phyloP scores from a whole-genome alignment of 2,797 vertebrate species.

The Syngnathus acus region DNA sequence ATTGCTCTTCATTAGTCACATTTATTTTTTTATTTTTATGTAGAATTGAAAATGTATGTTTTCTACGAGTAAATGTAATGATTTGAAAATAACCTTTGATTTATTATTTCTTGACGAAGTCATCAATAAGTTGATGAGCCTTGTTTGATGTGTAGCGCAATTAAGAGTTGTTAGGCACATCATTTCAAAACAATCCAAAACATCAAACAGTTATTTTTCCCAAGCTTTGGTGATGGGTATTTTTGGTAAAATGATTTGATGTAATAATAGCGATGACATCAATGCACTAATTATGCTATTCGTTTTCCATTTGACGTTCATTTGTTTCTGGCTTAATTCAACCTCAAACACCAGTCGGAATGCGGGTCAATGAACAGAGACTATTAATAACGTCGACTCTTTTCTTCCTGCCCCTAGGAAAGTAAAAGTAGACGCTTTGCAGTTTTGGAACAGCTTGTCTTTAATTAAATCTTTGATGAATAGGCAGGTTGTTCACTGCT shows the following conservation, averaged over 20 bases:
- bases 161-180: constrained; percentile 14
- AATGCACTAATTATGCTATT: constrained; percentile 55
- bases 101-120: constrained; percentile 6
- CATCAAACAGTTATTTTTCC: neutral
- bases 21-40: constrained; percentile 4
- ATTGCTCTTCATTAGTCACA: constrained; percentile 34
- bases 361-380: constrained; percentile 24
- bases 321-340: constrained; percentile 37
- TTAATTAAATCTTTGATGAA: neutral
- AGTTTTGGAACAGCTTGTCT: constrained; percentile 13
- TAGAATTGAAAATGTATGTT: constrained; percentile 9
- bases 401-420: constrained; percentile 24
- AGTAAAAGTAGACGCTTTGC: constrained; percentile 14
- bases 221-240: constrained; percentile 3
- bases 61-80: constrained; percentile 20
- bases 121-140: constrained; percentile 11
- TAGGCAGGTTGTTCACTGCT: neutral
- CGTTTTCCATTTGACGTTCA: constrained; percentile 47
- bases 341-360: constrained; percentile 34
- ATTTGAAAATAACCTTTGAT: constrained; percentile 5
- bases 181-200: neutral
- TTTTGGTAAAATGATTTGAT: constrained; percentile 30
- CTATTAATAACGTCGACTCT: constrained; percentile 39
- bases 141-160: constrained; percentile 16
- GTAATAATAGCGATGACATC: constrained; percentile 39